Evolutionary conservation across 2,113 vertebrate genomes (phyloP), one percentile per base, ranked within the genome.

Genomic region (Stigmatopora nigra): DNA sequence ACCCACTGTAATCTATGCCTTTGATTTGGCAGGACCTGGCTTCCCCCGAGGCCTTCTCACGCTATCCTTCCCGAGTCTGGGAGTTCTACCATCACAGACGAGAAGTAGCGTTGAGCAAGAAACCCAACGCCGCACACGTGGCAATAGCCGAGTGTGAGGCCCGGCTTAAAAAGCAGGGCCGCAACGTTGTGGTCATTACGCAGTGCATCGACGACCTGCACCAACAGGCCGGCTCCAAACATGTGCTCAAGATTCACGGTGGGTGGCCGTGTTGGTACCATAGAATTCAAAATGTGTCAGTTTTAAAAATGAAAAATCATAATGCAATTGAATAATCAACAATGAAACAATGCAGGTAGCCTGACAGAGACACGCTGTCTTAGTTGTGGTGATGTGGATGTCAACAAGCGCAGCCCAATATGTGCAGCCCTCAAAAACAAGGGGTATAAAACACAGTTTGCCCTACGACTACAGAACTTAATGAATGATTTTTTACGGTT

Each of bases 11-110:
- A 55, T 69, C 20, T 13, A 13, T 63, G 22, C 15, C 16, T 58
- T 14, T 8, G 3, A 48, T 47, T 48, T 62, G n/a, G n/a, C 82
- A 96, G 97, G 94, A 98, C 45, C 76, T 99, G 74, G 95, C 95
- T 1, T 97, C 93, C 0, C 94, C 96, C 0, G 91, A 91, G 76
- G 93, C 94, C 63, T 99, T 99, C 76, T 93, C 92, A 0, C 89
- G 91, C 7, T 92, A 92, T 79, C 93, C 97, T 0, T 95, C 96
- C 0, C 90, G 90, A 0, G 95, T 99, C 6, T 99, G 97, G 97
- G 97, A 99, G 71, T 99, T 98, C 68, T 99, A 95, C 85, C 95
- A 99, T 62, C 93, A 98, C 84, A 91, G 96, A 0, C 87, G 97
- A 58, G 93, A 95, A 56, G 48, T 96, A 69, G 90, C 92, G 66